Conservation (phyloP, 2,113 vertebrate genomes). For the Anarhynchus alexandrinus region DNA sequence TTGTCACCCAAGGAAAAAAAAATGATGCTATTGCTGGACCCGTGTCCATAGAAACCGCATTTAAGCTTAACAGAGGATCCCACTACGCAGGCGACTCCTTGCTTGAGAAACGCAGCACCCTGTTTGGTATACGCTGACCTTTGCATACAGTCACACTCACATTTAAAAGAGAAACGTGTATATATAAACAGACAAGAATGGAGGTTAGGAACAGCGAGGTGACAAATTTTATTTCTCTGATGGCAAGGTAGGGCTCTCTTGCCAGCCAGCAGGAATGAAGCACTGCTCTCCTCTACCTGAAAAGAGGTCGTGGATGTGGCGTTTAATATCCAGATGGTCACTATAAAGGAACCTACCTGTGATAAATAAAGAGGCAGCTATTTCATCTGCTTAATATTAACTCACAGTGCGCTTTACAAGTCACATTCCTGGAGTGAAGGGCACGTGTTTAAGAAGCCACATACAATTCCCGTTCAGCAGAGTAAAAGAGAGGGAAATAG, state of each 20-base stretch:
- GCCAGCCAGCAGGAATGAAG: conserved; percentile 24
- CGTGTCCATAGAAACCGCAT: conserved; percentile 18
- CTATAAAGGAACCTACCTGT: neutral
- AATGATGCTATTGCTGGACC: neutral
- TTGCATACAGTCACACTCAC: neutral
- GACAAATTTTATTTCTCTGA: conserved; percentile 51
- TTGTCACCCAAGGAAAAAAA: conserved; percentile 9
- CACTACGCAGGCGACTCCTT: neutral
- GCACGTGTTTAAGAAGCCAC: neutral
- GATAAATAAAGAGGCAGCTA: neutral
- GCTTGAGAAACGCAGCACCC: neutral
- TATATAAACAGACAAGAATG: conserved; percentile 21
- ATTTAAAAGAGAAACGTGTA: neutral
- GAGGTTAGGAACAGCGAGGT: conserved; percentile 32
- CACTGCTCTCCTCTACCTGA: neutral
- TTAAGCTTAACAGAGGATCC: neutral
- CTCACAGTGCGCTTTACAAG: neutral
- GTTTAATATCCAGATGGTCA: neutral
- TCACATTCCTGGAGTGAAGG: neutral
- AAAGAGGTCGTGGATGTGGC: neutral
- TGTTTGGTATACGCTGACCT: neutral
- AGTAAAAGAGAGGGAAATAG: neutral
- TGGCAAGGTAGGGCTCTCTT: neutral
- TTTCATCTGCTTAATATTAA: conserved; percentile 1
- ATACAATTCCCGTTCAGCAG: neutral